Conservation (phyloP, 2,113 vertebrate species). For the Bubalus kerabau region DNA sequence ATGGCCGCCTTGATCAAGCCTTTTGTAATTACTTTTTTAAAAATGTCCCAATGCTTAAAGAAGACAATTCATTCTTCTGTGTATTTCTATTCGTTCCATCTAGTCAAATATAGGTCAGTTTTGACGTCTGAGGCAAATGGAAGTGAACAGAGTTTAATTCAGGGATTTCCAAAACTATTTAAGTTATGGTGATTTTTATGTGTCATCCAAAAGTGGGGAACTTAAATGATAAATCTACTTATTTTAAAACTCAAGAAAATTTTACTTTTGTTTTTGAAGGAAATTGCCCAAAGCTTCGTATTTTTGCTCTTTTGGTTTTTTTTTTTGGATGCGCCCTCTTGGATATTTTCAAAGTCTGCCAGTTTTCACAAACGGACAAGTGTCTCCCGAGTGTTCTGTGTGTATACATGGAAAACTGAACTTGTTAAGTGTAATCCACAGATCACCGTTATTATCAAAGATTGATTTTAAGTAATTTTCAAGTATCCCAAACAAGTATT, state of each 20-base stretch:
- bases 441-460: neutral
- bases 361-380: neutral
- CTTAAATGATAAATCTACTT: neutral
- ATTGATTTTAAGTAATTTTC: neutral
- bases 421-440: neutral
- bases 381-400: neutral
- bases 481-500: neutral
- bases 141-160: neutral
- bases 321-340: neutral
- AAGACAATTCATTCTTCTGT: neutral
- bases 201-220: neutral
- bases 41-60: neutral
- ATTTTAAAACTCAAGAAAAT: neutral
- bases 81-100: neutral
- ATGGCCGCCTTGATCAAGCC: neutral
- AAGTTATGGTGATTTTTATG: neutral
- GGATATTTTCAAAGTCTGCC: neutral
- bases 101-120: neutral
- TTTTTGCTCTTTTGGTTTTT: neutral
- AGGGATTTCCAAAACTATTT: neutral
- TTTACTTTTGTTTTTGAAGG: neutral
- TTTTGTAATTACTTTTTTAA: neutral
- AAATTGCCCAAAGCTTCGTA: neutral
- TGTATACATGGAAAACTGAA: neutral
- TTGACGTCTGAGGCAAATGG: accelerated